phyloP scores from a whole-genome alignment of 2,888 invertebrate species.

The Eupeodes latifasciatus region DNA sequence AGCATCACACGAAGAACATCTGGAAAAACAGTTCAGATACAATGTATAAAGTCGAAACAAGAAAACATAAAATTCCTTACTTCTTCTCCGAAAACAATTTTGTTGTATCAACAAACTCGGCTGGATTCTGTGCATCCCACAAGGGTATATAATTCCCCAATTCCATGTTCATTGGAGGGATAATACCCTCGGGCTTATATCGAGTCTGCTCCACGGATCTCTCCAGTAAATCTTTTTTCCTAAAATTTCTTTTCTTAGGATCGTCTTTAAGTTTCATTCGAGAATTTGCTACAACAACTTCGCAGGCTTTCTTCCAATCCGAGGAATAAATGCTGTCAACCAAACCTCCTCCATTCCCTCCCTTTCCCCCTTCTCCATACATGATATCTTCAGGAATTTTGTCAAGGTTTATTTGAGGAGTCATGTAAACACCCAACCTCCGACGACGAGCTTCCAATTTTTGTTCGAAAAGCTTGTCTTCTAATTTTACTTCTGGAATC shows the following conservation, averaged over 20 bases:
- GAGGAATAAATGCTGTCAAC: constrained; percentile 76
- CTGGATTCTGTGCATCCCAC: constrained; percentile 70
- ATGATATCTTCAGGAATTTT: constrained; percentile 72
- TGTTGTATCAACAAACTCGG: constrained; percentile 69
- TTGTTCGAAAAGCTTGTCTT: constrained; percentile 67
- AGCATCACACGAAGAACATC: constrained; percentile 55
- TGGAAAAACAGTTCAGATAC: neutral
- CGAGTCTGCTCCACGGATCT: constrained; percentile 43
- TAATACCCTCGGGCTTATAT: neutral
- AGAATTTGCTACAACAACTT: constrained; percentile 36
- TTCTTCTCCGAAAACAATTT: constrained; percentile 72
- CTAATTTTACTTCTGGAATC: constrained; percentile 57
- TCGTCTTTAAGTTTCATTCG: constrained; percentile 42
- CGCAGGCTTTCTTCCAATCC: constrained; percentile 72
- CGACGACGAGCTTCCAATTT: constrained; percentile 66
- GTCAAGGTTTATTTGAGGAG: constrained; percentile 76
- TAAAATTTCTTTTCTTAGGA: neutral
- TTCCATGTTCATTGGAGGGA: constrained; percentile 57
- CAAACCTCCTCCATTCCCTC: constrained; percentile 59
- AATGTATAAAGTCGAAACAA: neutral
- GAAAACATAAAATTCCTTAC: neutral
- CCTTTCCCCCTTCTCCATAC: constrained; percentile 51
- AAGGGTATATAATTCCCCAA: constrained; percentile 47
- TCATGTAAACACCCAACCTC: constrained; percentile 68
- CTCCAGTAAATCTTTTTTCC: constrained; percentile 44